Evolutionary conservation across 2,888 invertebrate species (phyloP).

Genomic region (Notodonta ziczac): DNA sequence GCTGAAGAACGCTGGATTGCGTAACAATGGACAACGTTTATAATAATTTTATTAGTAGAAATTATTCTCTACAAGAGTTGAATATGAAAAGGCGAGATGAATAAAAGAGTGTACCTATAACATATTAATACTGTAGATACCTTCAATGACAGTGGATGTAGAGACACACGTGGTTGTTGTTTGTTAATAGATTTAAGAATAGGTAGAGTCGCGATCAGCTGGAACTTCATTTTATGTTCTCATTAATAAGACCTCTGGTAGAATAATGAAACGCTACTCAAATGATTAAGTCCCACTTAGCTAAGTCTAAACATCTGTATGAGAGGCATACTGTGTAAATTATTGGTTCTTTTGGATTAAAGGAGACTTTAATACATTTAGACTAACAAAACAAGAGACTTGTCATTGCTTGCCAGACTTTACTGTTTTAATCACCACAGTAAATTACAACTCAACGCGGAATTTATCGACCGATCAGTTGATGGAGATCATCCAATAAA

Average conservation of each 20-base stretch:
- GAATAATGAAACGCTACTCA: too few species aligned
- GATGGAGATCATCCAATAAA: not conserved
- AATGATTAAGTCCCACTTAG: too few species aligned
- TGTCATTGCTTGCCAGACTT: too few species aligned
- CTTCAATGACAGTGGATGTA: not conserved
- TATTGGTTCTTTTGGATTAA: too few species aligned
- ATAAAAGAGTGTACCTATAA: not conserved
- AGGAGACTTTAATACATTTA: too few species aligned
- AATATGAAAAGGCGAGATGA: slow-evolving; percentile 24
- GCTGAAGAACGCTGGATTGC: slow-evolving; percentile 63
- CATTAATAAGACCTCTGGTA: too few species aligned
- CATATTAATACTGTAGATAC: not conserved
- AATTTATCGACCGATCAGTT: not conserved
- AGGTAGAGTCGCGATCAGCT: too few species aligned
- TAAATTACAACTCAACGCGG: not conserved
- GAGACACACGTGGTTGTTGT: not conserved
- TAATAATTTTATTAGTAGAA: slow-evolving; percentile 61
- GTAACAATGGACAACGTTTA: slow-evolving; percentile 74
- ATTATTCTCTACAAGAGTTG: slow-evolving; percentile 44
- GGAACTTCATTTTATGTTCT: too few species aligned
- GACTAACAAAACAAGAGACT: not conserved
- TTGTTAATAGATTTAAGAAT: too few species aligned
- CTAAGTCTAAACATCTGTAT: too few species aligned
- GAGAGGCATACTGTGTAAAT: too few species aligned
- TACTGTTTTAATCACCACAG: not conserved